Evolutionary conservation across 2,888 invertebrate genomes (phyloP), one percentile per base, ranked within the genome.

Genomic region (Catocala nupta): DNA sequence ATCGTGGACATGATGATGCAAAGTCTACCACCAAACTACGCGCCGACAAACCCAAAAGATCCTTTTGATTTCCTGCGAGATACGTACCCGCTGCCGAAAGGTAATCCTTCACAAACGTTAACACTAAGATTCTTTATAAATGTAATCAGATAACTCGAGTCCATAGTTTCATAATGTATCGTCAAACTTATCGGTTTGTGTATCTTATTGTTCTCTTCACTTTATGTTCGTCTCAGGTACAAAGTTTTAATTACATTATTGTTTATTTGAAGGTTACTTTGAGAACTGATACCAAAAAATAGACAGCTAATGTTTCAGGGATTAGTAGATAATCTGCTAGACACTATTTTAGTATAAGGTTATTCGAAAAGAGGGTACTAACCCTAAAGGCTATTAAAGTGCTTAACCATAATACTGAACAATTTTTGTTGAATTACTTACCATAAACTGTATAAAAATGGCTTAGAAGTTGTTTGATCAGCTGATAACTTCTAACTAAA

Each of bases 21-120:
- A 48, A 86, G 88, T 0, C 75, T 90, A 8, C 81, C 88, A 0
- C 57, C 78, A 0, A 85, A 89, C 58, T 89, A 90, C 66, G 75
- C 79, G 0, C 90, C 91, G 5, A 76, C 73, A 1, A 83, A 89
- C 57, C 70, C 83, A 1, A 86, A 82, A 33, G 93, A 94, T 68
- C 90, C 90, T 0, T 91, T 93, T 59, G 93, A 93, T 66, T 90
- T 93, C 72, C 78, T 94, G 10, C 80, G 93, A 5, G 94, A 94
- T 69, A 72, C 85, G 0, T 94, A 92, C 70, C 89, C 92, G 13
- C 72, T 92, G 60, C 92, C 94, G 9, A 91, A 91, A 88, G 94
- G 94, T 94, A 82, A 84, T 34, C 42, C 33, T 55, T 12, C 36
- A 50, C n/a, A 50, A 44, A 45, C n/a, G 12, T 43, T n/a, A n/a